Conservation (phyloP, 2,797 vertebrate species). For the Selene dorsalis region DNA sequence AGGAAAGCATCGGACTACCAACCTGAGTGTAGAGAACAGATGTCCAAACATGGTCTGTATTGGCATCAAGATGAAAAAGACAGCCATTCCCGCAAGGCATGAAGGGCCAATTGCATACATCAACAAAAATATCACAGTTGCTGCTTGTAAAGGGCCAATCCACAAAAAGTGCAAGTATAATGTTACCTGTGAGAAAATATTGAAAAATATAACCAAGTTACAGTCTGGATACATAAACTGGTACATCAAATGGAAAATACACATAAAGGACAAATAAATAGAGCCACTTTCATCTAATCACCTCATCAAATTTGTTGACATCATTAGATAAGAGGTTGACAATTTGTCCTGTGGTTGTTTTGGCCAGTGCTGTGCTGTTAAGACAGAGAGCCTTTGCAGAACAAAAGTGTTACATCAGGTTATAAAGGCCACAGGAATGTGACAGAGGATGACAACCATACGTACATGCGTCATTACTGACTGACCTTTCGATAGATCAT, state of each 20-base stretch:
- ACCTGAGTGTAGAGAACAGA: slow-evolving; percentile 90
- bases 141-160: slow-evolving; percentile 92
- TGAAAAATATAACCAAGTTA: neutral
- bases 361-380: slow-evolving; percentile 88
- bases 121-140: slow-evolving; percentile 87
- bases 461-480: neutral
- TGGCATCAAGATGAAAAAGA: slow-evolving; percentile 90
- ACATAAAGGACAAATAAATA: neutral
- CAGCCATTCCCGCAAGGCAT: slow-evolving; percentile 91
- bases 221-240: neutral
- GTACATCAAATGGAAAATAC: neutral
- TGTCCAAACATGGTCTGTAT: slow-evolving; percentile 88
- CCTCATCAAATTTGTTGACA: slow-evolving; percentile 98
- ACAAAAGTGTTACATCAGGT: slow-evolving; percentile 49
- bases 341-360: slow-evolving; percentile 96
- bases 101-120: slow-evolving; percentile 93
- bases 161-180: slow-evolving; percentile 96
- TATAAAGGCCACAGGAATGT: neutral
- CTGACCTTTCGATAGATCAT: slow-evolving; percentile 97
- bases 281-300: slow-evolving; percentile 64
- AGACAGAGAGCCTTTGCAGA: slow-evolving; percentile 89
- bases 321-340: slow-evolving; percentile 97
- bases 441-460: neutral
- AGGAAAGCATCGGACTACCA: neutral
- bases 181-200: slow-evolving; percentile 85